Base-by-base conservation (phyloP, 1,140 invertebrate species). In the Cepaea nemoralis region DNA sequence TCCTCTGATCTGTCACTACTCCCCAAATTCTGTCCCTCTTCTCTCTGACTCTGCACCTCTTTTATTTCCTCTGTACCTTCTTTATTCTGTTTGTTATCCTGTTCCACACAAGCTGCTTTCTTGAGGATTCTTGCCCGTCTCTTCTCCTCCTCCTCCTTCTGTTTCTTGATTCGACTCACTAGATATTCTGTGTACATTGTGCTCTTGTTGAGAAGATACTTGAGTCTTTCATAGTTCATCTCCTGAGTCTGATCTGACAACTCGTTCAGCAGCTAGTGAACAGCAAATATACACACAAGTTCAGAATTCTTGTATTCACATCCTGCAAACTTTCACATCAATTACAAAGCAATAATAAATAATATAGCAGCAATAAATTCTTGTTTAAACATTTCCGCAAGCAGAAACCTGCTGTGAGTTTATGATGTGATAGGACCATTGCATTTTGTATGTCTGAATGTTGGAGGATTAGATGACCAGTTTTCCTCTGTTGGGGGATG, bases 181-280 rank as follows among this genome's bases (percentile, higher is more conserved):
- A 91, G 84, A 69, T 89, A 91, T 76, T 90, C 80, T 19, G 89
- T 90, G 81, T 91, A 91, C 85, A 89, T 83, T 73, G 87, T 90
- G 84, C 89, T 90, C 59, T 89, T 90, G 70, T 79, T 88, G 10
- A 91, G 84, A 0, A 91, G 86, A 73, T 85, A 87, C 82, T 91
- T 85, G 12, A 91, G 81, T 37, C 86, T 84, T 37, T 86, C 78
- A 83, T 89, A 91, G 0, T 87, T 59, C 59, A 86, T 81, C 50
- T 89, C 87, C 70, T 85, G 81, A 19, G 84, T 77, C 24, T 87
- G 84, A 10, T 86, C 82, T 40, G 85, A 85, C 82, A 90, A 73
- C 31, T 87, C 55, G 3, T 83, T 55, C 86, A 85, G 86, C 10
- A 86, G 70, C 89, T 82, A 79, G 50, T 79, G 59, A 66, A 35